These are phyloP conservation scores for Phania funesta DNA, from an alignment of 2,888 invertebrate species.

Conservation along the genomic window DNA sequence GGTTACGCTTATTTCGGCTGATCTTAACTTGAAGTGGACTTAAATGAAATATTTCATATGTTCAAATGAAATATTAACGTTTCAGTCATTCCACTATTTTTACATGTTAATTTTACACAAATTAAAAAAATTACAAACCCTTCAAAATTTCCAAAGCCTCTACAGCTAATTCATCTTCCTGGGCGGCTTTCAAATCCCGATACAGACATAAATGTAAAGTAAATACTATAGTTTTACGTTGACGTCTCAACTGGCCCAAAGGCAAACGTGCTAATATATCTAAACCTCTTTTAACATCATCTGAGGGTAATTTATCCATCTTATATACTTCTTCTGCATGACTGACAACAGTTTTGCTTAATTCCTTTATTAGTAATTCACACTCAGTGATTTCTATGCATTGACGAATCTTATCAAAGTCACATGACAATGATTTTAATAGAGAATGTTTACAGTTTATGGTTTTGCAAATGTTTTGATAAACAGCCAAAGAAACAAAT, in stretches of 20 bases:
- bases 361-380: conserved; percentile 57
- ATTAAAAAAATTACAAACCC: conserved; percentile 66
- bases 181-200: conserved; percentile 72
- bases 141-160: conserved; percentile 69
- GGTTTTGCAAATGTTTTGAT: conserved; percentile 68
- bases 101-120: too few relatives aligned
- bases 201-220: conserved; percentile 74
- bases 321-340: conserved; percentile 50
- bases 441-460: conserved; percentile 70
- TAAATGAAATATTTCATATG: too few relatives aligned
- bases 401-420: conserved; percentile 68
- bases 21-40: too few relatives aligned
- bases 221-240: conserved; percentile 73
- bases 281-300: conserved; percentile 67
- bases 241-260: conserved; percentile 70
- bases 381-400: conserved; percentile 49
- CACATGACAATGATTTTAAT: conserved; percentile 61
- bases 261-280: conserved; percentile 72
- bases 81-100: too few relatives aligned
- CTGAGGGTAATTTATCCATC: conserved; percentile 66
- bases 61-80: too few relatives aligned
- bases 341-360: conserved; percentile 51
- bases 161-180: conserved; percentile 63
- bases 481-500: conserved; percentile 70
- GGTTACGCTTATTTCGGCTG: too few relatives aligned